Evolutionary conservation across 2,888 invertebrate species (phyloP).

Genomic region (Ormyrus nitidulus): DNA sequence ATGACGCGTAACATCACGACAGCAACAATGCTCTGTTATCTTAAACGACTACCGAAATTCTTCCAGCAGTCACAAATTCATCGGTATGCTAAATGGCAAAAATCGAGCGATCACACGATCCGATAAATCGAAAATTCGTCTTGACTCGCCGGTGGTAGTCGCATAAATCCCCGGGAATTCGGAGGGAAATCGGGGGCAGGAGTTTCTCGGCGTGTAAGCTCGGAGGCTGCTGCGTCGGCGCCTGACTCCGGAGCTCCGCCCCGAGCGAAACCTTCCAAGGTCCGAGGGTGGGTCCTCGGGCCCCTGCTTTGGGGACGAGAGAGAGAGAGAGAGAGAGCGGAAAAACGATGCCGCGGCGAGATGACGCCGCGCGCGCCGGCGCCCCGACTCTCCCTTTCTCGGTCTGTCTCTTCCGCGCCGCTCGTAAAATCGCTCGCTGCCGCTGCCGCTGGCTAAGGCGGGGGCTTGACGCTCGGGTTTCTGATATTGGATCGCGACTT

Average conservation of each 20-base stretch:
- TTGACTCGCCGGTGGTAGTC: too few relatives aligned
- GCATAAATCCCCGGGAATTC: too few relatives aligned
- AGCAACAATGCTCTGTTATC: too few relatives aligned
- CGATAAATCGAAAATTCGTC: too few relatives aligned
- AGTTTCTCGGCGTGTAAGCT: slow-evolving; percentile 30
- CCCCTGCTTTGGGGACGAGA: slow-evolving; percentile 44
- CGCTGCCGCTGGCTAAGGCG: background rate
- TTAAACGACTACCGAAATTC: too few relatives aligned
- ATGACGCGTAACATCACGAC: too few relatives aligned
- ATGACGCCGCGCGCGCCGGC: slow-evolving; percentile 71
- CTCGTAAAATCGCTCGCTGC: slow-evolving; percentile 35
- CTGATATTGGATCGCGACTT: background rate
- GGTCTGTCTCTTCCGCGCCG: too few relatives aligned
- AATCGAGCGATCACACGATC: too few relatives aligned
- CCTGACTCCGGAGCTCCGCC: background rate
- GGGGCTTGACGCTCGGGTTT: slow-evolving; percentile 7
- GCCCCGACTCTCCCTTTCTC: slow-evolving; percentile 54
- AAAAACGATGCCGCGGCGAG: slow-evolving; percentile 71
- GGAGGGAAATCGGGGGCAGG: slow-evolving; percentile 14
- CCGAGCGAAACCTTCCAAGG: slow-evolving; percentile 35
- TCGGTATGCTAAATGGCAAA: too few relatives aligned
- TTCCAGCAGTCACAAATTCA: too few relatives aligned
- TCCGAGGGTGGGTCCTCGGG: slow-evolving; percentile 39
- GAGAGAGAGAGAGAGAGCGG: slow-evolving; percentile 20
- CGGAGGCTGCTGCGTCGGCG: slow-evolving; percentile 28